These are phyloP conservation scores for Apoda limacodes DNA, from an alignment of 2,888 invertebrate genomes.

Conservation along the genomic window DNA sequence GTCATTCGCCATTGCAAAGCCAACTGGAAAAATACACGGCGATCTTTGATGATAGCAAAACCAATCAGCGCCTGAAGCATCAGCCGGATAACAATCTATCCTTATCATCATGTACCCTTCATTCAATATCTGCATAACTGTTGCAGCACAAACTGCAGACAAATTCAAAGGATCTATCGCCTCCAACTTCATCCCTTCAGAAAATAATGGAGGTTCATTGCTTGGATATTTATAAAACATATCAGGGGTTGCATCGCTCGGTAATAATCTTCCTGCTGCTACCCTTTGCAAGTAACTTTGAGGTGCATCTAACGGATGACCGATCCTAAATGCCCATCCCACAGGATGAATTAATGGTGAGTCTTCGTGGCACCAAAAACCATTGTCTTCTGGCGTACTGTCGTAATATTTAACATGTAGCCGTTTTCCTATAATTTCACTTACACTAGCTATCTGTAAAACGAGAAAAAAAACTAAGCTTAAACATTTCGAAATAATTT, in stretches of 20 bases:
- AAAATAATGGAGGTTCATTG: conserved; percentile 71
- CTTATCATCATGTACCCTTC: conserved; percentile 96
- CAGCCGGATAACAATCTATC: conserved; percentile 93
- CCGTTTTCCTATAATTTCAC: conserved; percentile 92
- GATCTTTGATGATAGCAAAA: conserved; percentile 97
- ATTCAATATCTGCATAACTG: conserved; percentile 92
- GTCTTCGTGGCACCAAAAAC: conserved; percentile 98
- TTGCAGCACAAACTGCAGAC: conserved; percentile 94
- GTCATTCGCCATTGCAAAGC: conserved; percentile 88
- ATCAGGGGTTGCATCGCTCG: conserved; percentile 84
- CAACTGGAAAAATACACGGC: conserved; percentile 95
- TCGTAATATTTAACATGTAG: conserved; percentile 92
- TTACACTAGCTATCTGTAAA: conserved; percentile 82
- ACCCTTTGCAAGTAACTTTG: conserved; percentile 81
- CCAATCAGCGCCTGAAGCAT: conserved; percentile 90
- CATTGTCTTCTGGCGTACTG: conserved; percentile 80
- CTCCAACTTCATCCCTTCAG: conserved; percentile 94
- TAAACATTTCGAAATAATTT: not conserved
- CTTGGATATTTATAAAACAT: conserved; percentile 77
- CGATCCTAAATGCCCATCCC: conserved; percentile 94
- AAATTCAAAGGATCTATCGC: conserved; percentile 97
- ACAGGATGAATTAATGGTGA: conserved; percentile 95
- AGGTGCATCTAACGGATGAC: conserved; percentile 90
- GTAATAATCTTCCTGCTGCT: conserved; percentile 75
- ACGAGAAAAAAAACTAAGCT: not conserved